Evolutionary conservation across 2,113 vertebrate genomes (phyloP).

Genomic region (Cyanoderma ruficeps): DNA sequence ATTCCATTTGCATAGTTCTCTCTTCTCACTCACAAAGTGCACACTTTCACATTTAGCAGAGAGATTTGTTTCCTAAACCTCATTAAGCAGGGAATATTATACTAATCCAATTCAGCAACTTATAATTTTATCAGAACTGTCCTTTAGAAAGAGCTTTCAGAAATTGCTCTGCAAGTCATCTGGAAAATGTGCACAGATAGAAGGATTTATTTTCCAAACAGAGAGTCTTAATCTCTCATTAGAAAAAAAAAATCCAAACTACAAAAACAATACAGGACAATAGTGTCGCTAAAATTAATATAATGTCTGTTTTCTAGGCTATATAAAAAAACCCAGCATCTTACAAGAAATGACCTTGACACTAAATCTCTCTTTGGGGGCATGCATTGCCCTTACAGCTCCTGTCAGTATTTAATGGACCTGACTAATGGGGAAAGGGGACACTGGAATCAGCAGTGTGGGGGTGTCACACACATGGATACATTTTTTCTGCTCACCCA

Average conservation of each 20-base stretch:
- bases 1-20: background rate
- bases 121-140: background rate
- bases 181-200: background rate
- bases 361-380: background rate
- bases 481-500: background rate
- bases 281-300: background rate
- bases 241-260: background rate
- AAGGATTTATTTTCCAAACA: background rate
- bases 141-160: background rate
- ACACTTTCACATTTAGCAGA: background rate
- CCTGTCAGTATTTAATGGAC: background rate
- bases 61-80: background rate
- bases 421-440: background rate
- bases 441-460: background rate
- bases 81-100: background rate
- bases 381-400: background rate
- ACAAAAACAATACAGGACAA: background rate
- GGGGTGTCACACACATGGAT: accelerated
- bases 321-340: background rate
- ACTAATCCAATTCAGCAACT: background rate
- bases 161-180: background rate
- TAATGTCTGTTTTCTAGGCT: background rate
- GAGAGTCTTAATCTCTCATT: background rate
- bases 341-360: background rate
- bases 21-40: background rate